These are phyloP conservation scores for Periphyllus acericola DNA, from an alignment of 2,888 invertebrate species.

Conservation along the genomic window DNA sequence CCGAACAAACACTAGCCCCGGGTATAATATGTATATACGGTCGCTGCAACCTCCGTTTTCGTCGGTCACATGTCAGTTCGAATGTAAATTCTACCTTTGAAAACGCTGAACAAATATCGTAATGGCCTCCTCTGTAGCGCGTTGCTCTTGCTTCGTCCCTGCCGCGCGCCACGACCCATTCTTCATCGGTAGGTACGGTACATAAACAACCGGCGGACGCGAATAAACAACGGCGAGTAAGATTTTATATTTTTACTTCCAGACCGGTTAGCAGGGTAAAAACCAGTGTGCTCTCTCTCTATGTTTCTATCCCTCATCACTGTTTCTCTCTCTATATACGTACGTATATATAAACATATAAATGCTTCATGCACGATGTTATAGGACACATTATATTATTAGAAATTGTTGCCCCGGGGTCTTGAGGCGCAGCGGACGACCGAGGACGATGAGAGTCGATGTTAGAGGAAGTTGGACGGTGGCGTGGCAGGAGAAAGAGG, in stretches of 20 bases:
- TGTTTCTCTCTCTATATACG: not conserved
- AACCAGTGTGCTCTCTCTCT: not conserved
- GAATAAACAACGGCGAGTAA: constrained; percentile 22
- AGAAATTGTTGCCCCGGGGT: constrained; percentile 41
- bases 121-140: not conserved
- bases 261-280: not conserved
- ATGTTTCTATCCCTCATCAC: not conserved
- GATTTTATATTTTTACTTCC: constrained; percentile 53
- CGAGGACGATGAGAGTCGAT: not conserved
- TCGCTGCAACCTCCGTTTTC: not conserved
- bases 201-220: constrained; percentile 32
- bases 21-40: not conserved
- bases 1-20: constrained; percentile 6
- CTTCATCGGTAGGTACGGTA: not conserved
- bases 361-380: not conserved
- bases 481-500: not conserved
- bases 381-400: constrained; percentile 30
- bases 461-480: not conserved
- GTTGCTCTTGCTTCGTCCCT: not conserved
- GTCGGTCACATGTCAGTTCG: constrained; percentile 17
- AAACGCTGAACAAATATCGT: constrained; percentile 42
- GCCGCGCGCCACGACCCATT: not conserved
- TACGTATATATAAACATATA: too few relatives aligned
- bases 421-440: not conserved
- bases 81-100: constrained; percentile 20